Percentiles rank a stretch among this genome's conserved stretches.
Conservation (phyloP, 1,140 invertebrate species). For the Triops longicaudatus region DNA sequence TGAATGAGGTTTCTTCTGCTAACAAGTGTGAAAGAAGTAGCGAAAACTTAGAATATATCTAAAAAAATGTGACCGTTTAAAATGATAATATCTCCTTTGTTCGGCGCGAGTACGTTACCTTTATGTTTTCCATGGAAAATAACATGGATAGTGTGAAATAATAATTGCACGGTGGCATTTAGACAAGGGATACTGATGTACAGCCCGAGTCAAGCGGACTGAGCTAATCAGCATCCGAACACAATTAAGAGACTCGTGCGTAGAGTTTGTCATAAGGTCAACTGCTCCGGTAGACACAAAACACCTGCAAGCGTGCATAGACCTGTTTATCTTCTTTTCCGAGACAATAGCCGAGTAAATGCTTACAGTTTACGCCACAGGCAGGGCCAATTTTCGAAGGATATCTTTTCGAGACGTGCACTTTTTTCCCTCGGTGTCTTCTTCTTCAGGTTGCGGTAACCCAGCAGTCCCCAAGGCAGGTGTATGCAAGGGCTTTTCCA, state of each 20-base stretch:
- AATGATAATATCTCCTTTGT: neutral
- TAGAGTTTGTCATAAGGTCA: slow-evolving; percentile 12
- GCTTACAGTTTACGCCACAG: neutral
- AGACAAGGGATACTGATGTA: neutral
- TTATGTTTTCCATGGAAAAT: neutral
- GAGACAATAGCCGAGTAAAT: neutral
- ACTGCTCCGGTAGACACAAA: neutral
- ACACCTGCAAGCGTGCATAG: neutral
- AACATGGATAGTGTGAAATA: neutral
- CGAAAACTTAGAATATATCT: too few species aligned
- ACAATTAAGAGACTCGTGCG: neutral
- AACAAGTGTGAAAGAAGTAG: too few species aligned
- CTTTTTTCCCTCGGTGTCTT: neutral
- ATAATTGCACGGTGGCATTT: neutral
- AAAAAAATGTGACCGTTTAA: neutral
- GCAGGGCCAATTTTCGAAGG: neutral
- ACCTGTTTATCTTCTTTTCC: neutral
- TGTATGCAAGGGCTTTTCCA: neutral
- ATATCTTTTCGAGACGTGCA: neutral
- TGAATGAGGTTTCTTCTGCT: too few species aligned
- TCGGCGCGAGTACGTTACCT: neutral
- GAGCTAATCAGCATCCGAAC: neutral
- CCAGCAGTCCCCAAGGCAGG: neutral
- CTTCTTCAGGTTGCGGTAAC: neutral
- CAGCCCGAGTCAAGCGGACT: neutral